Evolutionary conservation across 2,888 invertebrate genomes (phyloP), one percentile per base, ranked within the genome.

Genomic region (Drosophila subquinaria): DNA sequence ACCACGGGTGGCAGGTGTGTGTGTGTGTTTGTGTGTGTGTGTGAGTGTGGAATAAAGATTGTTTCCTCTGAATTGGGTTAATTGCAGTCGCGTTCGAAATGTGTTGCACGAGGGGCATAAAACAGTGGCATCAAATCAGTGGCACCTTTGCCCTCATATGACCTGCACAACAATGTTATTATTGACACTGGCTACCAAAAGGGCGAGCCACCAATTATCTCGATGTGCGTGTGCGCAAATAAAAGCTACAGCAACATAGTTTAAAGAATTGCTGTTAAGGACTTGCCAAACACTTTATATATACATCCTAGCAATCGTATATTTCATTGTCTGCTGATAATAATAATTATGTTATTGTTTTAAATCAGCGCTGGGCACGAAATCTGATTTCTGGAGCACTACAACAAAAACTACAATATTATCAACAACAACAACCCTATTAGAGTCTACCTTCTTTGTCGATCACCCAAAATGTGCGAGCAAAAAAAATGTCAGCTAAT

Each of bases 1-100:
- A 15, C 13, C 27, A 15, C 10, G 20, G 11, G 40, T 10, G 13
- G 8, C 6, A 51, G 2, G 8, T 9, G 35, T 8, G 3, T 20
- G 23, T n/a, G 48, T 17, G 27, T 42, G 30, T 27, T 1, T 5
- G n/a, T 8, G 11, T n/a, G 33, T 30, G 30, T 27, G 27, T 5
- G n/a, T 8, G n/a, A 11, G 33, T 57, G 48, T 27, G 15, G 23
- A 27, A 38, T 0, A 15, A 38, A 59, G 48, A 59, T 47, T 48
- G 50, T 56, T 68, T 60, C 33, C 62, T 55, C 50, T 60, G 65
- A 85, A 85, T 78, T 83, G 82, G 84, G 84, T 86, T 84, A 84
- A 84, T 82, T 72, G 82, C 69, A 66, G 45, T n/a, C 52, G 43
- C 45, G 48, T 55, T 76, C 15, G 23, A 45, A 45, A 8, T 45